These are phyloP conservation scores for Bombyx mandarina DNA, from an alignment of 1,140 invertebrate species.

Conservation along the genomic window DNA sequence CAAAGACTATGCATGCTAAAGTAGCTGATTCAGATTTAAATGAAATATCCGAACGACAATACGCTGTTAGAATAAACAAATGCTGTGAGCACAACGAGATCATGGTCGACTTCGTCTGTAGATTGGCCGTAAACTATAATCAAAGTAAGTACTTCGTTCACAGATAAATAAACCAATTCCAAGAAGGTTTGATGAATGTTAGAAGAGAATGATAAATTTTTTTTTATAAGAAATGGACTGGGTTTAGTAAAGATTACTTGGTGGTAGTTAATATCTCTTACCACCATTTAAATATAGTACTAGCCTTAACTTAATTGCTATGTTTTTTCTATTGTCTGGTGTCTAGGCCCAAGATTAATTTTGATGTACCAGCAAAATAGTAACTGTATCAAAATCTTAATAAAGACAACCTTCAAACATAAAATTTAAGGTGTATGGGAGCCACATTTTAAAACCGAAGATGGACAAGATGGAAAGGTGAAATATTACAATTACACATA, in stretches of 20 bases:
- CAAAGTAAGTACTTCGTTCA: constrained; percentile 50
- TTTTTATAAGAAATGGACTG: too few species aligned
- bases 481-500: constrained; percentile 72
- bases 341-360: background rate
- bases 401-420: too few species aligned
- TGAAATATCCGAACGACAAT: constrained; percentile 51
- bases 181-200: background rate
- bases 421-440: constrained; percentile 48
- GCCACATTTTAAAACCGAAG: constrained; percentile 75
- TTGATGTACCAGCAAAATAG: background rate
- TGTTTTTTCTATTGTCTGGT: too few species aligned
- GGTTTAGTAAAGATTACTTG: too few species aligned
- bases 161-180: background rate
- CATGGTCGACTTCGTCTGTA: constrained; percentile 77
- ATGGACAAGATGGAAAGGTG: constrained; percentile 69
- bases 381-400: too few species aligned
- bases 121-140: constrained; percentile 72
- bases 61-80: constrained; percentile 76
- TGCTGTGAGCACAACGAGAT: constrained; percentile 82
- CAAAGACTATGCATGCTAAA: constrained; percentile 21
- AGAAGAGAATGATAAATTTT: too few species aligned
- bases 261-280: too few species aligned
- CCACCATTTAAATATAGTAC: too few species aligned
- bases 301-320: too few species aligned
- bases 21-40: constrained; percentile 48